Percentiles rank a stretch among this genome's conserved stretches.
These are phyloP conservation scores for Aricia agestis DNA, from an alignment of 1,140 invertebrate species.

Conservation along the genomic window DNA sequence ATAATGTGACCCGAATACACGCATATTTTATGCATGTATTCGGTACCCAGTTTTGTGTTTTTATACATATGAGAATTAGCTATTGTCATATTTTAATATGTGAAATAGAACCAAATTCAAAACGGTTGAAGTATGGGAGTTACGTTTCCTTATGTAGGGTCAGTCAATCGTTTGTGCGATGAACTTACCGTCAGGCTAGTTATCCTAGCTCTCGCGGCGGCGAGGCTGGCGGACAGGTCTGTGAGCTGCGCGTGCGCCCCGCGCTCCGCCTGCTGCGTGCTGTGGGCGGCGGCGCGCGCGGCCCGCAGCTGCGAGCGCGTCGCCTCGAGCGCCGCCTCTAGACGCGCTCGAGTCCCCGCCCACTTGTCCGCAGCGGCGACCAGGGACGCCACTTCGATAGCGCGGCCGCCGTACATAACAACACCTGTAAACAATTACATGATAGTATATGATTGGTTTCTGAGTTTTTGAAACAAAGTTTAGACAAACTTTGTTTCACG, in stretches of 20 bases:
- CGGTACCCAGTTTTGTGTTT: too few species aligned
- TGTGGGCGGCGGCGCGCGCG: slow-evolving; percentile 47
- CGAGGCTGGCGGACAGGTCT: slow-evolving; percentile 41
- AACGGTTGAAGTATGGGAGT: too few species aligned
- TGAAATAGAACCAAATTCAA: too few species aligned
- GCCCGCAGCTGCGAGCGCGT: slow-evolving; percentile 35
- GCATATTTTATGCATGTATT: too few species aligned
- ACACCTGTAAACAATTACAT: slow-evolving; percentile 35
- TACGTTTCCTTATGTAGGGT: too few species aligned
- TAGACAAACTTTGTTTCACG: too few species aligned
- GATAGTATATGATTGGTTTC: background rate
- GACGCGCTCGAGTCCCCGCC: slow-evolving; percentile 37
- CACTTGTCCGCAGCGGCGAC: slow-evolving; percentile 40
- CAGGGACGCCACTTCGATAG: slow-evolving; percentile 54
- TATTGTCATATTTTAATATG: too few species aligned
- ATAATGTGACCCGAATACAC: too few species aligned
- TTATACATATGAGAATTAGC: too few species aligned
- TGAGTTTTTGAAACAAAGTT: too few species aligned
- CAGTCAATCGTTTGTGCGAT: too few species aligned
- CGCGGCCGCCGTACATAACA: slow-evolving; percentile 53
- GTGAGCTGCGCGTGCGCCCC: slow-evolving; percentile 47
- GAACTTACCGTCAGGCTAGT: slow-evolving; percentile 45
- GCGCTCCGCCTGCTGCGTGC: slow-evolving; percentile 54
- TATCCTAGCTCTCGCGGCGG: slow-evolving; percentile 46
- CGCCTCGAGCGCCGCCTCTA: slow-evolving; percentile 42